Base-by-base conservation (phyloP, 2,888 invertebrate species). In the Scaptomyza parva region DNA sequence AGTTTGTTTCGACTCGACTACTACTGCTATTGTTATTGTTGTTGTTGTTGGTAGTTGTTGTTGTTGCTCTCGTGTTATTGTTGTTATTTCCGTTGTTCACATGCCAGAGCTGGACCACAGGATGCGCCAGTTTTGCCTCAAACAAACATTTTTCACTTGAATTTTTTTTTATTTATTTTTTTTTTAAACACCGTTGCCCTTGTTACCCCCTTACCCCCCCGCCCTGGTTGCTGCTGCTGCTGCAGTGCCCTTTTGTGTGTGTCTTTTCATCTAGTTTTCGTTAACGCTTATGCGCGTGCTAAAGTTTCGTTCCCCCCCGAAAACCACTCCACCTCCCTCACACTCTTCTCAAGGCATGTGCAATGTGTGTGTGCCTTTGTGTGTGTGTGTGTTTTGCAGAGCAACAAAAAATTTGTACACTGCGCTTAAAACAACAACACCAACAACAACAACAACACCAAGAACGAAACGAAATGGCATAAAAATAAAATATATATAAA, bases 91-190 rank as follows among this genome's bases (percentile, higher is more conserved):
- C 70, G 61, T 37, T 66, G 20, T 44, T 54, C 65, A 74, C 58
- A 72, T 69, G 22, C 64, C 59, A 52, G 41, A 60, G 68, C 68
- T 76, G 74, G 80, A 37, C 80, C 85, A 73, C 78, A 81, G 85
- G 84, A 84, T 81, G 84, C 85, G 76, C 78, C 80, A 63, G 65
- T 77, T 82, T 74, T 70, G 61, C 67, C 72, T 37, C 3, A 72
- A 78, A 76, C 35, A 35, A 14, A 35, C 35, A 35, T 35, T 35
- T 83, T 70, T 73, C 67, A 69, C 57, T 75, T 45, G 62, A 45
- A 73, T 59, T 65, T 71, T 69, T 66, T 45, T 45, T 44, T 24
- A 2, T 43, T 11, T 26, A 3, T 7, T 26, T 12, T 12, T 37
- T 37, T 17, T 37, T 37, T 35, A 3, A 37, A 68, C 78, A 55